These are phyloP conservation scores for Macropis europaea DNA, from an alignment of 2,888 invertebrate species.

Conservation along the genomic window DNA sequence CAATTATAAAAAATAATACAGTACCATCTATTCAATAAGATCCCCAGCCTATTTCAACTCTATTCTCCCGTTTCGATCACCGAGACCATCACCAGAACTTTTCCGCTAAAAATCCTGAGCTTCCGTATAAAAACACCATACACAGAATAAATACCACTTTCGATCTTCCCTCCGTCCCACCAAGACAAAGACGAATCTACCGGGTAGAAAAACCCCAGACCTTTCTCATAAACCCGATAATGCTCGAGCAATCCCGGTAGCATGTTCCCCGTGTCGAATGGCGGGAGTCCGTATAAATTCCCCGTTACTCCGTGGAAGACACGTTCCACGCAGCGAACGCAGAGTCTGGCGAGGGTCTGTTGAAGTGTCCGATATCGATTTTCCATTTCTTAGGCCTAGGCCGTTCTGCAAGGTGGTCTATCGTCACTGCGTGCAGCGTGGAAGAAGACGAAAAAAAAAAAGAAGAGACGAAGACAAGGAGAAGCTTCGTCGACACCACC, in stretches of 20 bases:
- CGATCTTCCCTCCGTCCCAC: too few species aligned
- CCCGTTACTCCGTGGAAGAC: constrained; percentile 2
- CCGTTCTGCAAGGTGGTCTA: constrained; percentile 44
- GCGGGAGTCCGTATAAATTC: constrained; percentile 3
- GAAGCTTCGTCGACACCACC: constrained; percentile 27
- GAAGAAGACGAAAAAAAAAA: constrained; percentile 30
- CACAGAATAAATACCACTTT: too few species aligned
- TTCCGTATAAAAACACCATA: too few species aligned
- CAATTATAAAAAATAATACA: too few species aligned
- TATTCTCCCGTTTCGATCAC: too few species aligned
- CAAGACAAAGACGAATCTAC: too few species aligned
- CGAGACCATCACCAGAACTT: too few species aligned
- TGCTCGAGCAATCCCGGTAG: neutral
- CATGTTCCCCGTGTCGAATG: constrained; percentile 5
- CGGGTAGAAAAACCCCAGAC: too few species aligned
- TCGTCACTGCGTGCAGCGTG: constrained; percentile 53
- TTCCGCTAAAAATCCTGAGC: too few species aligned
- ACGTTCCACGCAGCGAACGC: neutral
- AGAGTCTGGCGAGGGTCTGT: constrained; percentile 17
- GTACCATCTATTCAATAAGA: too few species aligned
- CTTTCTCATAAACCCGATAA: neutral
- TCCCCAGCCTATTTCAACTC: too few species aligned
- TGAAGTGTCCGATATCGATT: constrained; percentile 61
- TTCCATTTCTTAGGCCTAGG: constrained; percentile 61
- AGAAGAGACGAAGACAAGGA: constrained; percentile 31